Conservation (phyloP, 2,888 invertebrate species). For the Archips xylosteana region DNA sequence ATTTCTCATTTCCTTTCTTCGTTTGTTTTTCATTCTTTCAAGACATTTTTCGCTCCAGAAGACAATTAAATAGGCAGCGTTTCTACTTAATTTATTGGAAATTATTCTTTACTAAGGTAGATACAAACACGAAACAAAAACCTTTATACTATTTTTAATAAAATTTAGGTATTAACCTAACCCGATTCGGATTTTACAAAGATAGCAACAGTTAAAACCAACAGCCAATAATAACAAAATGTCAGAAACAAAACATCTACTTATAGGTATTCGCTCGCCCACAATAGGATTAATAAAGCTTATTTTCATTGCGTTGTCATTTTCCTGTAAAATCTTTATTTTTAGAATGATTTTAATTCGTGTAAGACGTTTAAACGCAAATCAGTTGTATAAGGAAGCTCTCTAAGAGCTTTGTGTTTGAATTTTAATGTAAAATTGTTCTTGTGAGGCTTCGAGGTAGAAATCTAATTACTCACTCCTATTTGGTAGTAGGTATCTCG, state of each 20-base stretch:
- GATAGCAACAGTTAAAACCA: background rate
- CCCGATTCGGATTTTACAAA: background rate
- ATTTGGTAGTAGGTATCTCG: background rate
- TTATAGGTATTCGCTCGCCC: too few species aligned
- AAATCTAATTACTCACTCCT: background rate
- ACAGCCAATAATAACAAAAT: background rate
- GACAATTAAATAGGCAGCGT: constrained; percentile 1
- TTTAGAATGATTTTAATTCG: background rate
- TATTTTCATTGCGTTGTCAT: constrained; percentile 3
- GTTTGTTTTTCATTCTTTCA: constrained; percentile 44
- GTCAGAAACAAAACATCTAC: background rate
- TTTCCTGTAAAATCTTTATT: constrained; percentile 7
- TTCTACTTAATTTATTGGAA: constrained; percentile 10
- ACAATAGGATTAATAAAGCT: constrained; percentile 8
- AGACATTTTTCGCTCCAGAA: constrained; percentile 4
- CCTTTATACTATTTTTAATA: background rate
- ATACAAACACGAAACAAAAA: background rate
- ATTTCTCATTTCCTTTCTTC: constrained; percentile 46
- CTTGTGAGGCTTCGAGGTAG: background rate
- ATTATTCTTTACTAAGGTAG: background rate
- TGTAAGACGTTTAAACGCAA: constrained; percentile 2
- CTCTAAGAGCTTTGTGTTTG: constrained; percentile 3
- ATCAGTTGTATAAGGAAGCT: background rate
- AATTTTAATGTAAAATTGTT: constrained; percentile 2
- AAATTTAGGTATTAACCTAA: background rate